Conservation (phyloP, 2,797 vertebrate genomes). For the Halcyon smyrnensis region DNA sequence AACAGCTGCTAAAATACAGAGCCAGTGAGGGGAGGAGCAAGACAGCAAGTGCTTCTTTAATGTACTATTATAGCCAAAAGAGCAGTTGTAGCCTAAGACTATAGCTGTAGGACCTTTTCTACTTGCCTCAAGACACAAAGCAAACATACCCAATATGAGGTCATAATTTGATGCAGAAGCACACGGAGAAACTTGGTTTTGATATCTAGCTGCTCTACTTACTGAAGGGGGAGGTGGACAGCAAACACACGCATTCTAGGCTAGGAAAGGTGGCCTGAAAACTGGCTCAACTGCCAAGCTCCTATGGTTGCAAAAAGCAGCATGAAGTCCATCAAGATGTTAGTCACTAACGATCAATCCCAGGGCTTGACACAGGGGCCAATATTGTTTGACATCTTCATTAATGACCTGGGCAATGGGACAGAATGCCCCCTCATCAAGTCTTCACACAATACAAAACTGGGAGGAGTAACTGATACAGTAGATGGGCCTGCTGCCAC, state of each 20-base stretch:
- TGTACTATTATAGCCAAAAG: not conserved
- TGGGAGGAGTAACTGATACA: too few relatives aligned
- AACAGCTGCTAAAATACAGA: not conserved
- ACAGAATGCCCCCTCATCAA: not conserved
- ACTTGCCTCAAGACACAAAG: not conserved
- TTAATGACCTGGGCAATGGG: rapidly evolving
- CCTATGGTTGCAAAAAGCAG: rapidly evolving
- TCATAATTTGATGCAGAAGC: not conserved
- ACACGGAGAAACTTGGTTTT: not conserved
- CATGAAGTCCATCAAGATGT: not conserved
- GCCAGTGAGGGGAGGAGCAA: not conserved
- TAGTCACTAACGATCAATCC: not conserved
- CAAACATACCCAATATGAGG: not conserved
- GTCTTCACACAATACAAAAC: not conserved
- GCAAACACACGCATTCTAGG: not conserved
- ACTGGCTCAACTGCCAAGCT: not conserved
- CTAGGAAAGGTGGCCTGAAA: not conserved
- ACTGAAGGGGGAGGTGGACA: not conserved
- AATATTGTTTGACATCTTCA: not conserved
- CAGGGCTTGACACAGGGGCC: not conserved
- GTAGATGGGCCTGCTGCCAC: too few relatives aligned
- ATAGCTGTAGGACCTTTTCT: not conserved
- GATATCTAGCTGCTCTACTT: not conserved
- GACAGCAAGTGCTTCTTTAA: not conserved
- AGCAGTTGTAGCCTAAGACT: not conserved